Evolutionary conservation across 2,113 vertebrate species (phyloP).

Genomic region (Salvator merianae): DNA sequence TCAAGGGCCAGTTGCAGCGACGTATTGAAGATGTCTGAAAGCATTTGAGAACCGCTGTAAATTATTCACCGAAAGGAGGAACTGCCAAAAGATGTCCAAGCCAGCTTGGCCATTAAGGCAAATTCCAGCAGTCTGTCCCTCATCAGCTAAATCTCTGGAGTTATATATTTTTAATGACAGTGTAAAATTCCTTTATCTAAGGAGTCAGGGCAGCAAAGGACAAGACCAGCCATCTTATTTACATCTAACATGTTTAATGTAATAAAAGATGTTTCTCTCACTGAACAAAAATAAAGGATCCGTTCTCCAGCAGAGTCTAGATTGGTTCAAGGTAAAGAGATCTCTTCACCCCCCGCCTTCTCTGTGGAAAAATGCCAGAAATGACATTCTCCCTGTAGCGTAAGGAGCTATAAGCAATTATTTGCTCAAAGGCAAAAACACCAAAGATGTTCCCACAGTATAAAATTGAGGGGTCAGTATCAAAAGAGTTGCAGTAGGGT

Average conservation of each 20-base stretch:
- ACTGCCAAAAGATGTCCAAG: constrained; percentile 62
- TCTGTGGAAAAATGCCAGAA: not conserved
- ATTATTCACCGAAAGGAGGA: constrained; percentile 69
- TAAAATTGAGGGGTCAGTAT: not conserved
- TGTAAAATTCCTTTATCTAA: constrained; percentile 61
- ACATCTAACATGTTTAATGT: constrained; percentile 52
- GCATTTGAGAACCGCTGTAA: constrained; percentile 68
- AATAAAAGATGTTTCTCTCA: constrained; percentile 45
- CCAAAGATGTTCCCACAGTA: not conserved
- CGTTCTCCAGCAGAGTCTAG: not conserved
- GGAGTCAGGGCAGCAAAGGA: constrained; percentile 28
- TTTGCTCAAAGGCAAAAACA: not conserved
- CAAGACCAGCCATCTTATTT: constrained; percentile 38
- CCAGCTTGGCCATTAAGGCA: constrained; percentile 51
- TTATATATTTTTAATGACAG: constrained; percentile 71
- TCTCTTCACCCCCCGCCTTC: not conserved
- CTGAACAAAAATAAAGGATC: constrained; percentile 13
- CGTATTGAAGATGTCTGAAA: constrained; percentile 55
- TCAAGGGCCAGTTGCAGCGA: constrained; percentile 53
- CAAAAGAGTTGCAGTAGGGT: not conserved
- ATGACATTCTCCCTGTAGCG: not conserved
- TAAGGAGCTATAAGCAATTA: no score
- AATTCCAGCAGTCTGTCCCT: constrained; percentile 46
- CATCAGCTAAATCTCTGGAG: constrained; percentile 54
- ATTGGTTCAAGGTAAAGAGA: constrained; percentile 4